Base-by-base conservation (phyloP, 2,113 vertebrate genomes). In the Brachyhypopomus occidentalis region DNA sequence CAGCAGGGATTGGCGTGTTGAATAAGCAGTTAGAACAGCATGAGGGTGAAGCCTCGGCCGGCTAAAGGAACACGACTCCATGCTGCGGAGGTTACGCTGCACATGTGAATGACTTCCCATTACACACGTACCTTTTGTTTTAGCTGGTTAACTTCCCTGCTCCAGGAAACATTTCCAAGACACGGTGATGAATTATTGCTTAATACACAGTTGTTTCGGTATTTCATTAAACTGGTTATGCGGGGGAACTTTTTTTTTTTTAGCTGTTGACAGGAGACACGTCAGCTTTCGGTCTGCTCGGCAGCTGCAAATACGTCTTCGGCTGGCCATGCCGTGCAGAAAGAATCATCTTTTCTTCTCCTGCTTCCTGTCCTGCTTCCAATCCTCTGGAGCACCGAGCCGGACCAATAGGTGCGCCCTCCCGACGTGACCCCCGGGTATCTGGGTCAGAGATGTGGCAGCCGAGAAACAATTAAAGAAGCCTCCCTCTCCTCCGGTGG, bases 391-490 rank as follows among this genome's bases (percentile, higher is more conserved):
- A 58, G 74, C 66, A 75, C 79, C 70, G 30, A 71, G 55, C 38
- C 55, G 56, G 78, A 86, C 84, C 82, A 67, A 80, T 78, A 70
- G 75, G 64, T 56, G 11, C 60, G 25, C 20, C 36, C 70, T 60
- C 73, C 19, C 22, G 14, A 56, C 62, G 60, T 82, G 72, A 86
- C 88, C 87, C 83, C 75, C 83, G 84, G 84, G 81, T 88, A 89
- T 87, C 84, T 84, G 84, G 85, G 67, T 71, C 87, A 84, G 86
- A 78, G 84, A 79, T 72, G 82, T 90, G 84, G 89, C 87, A 86
- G 79, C 87, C 86, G 77, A 89, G 92, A 93, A 94, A 94, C 91
- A 94, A 93, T 94, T 92, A 94, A 87, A 89, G 84, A 77, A 87
- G 81, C 81, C 64, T 88, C 81, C 75, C 79, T 77, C 84, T 88